These are phyloP conservation scores for Papilio gigon DNA, from an alignment of 2,888 invertebrate species.

Conservation along the genomic window DNA sequence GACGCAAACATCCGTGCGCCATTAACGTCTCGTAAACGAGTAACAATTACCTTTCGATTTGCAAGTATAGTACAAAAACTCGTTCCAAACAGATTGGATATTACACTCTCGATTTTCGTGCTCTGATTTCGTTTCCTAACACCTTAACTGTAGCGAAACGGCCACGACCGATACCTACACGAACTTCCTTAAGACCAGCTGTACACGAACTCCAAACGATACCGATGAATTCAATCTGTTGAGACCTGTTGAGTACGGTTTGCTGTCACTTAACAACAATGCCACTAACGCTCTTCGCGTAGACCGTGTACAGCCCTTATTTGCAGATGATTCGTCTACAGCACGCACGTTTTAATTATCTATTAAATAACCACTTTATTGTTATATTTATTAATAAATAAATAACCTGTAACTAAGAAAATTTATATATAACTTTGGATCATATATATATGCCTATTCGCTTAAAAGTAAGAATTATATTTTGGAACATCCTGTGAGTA, in stretches of 20 bases:
- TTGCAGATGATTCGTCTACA: too few species aligned
- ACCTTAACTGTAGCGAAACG: conserved; percentile 23
- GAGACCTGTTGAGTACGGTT: too few species aligned
- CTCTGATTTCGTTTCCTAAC: conserved; percentile 25
- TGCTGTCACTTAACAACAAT: neutral
- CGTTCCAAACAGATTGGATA: conserved; percentile 20
- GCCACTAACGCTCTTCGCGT: neutral
- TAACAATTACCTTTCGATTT: conserved; percentile 18
- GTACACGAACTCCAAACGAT: neutral
- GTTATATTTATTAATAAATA: too few species aligned
- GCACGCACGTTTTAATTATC: too few species aligned
- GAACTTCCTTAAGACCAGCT: neutral
- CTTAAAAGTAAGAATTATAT: neutral
- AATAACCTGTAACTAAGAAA: too few species aligned
- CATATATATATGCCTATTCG: neutral
- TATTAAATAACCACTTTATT: too few species aligned
- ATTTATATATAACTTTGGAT: neutral
- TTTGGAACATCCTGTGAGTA: neutral
- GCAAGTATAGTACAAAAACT: conserved; percentile 23
- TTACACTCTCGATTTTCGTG: conserved; percentile 30
- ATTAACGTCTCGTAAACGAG: conserved; percentile 5
- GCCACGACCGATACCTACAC: neutral
- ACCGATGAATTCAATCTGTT: too few species aligned
- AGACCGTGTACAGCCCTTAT: too few species aligned
- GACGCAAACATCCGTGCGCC: conserved; percentile 12